These are phyloP conservation scores for Himalopsyche anomala DNA, from an alignment of 2,888 invertebrate genomes.

Conservation along the genomic window DNA sequence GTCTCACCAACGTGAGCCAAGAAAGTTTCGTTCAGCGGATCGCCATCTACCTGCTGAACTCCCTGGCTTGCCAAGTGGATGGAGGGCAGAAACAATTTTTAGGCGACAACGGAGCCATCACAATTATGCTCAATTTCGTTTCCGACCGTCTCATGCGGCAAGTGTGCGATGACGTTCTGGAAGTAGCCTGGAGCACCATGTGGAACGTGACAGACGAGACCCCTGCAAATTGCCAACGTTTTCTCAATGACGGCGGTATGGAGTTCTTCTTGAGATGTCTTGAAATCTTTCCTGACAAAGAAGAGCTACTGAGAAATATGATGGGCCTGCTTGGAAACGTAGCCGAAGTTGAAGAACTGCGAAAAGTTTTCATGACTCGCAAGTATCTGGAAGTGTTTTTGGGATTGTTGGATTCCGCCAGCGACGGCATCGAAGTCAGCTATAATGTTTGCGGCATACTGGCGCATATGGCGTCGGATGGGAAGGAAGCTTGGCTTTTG, in stretches of 20 bases:
- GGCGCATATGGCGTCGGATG: slow-evolving; percentile 96
- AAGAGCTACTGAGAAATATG: slow-evolving; percentile 96
- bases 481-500: slow-evolving; percentile 88
- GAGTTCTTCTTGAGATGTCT: slow-evolving; percentile 92
- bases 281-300: slow-evolving; percentile 91
- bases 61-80: slow-evolving; percentile 97
- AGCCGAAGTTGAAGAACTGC: slow-evolving; percentile 91
- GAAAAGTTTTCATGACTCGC: slow-evolving; percentile 89
- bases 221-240: slow-evolving; percentile 93
- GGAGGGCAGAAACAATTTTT: slow-evolving; percentile 93
- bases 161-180: slow-evolving; percentile 95
- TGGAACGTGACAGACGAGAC: slow-evolving; percentile 99
- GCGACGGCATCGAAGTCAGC: slow-evolving; percentile 97
- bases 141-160: slow-evolving; percentile 85
- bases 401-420: slow-evolving; percentile 87
- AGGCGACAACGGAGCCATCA: slow-evolving; percentile 92
- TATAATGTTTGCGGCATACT: slow-evolving; percentile 98
- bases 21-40: slow-evolving; percentile 96
- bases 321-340: slow-evolving; percentile 98
- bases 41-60: slow-evolving; percentile 95
- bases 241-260: slow-evolving; percentile 93
- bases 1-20: slow-evolving; percentile 88
- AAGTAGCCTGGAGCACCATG: slow-evolving; percentile 99
- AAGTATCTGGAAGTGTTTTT: slow-evolving; percentile 92
- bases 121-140: slow-evolving; percentile 93